phyloP scores from a whole-genome alignment of 2,113 vertebrate species.

The human region DNA sequence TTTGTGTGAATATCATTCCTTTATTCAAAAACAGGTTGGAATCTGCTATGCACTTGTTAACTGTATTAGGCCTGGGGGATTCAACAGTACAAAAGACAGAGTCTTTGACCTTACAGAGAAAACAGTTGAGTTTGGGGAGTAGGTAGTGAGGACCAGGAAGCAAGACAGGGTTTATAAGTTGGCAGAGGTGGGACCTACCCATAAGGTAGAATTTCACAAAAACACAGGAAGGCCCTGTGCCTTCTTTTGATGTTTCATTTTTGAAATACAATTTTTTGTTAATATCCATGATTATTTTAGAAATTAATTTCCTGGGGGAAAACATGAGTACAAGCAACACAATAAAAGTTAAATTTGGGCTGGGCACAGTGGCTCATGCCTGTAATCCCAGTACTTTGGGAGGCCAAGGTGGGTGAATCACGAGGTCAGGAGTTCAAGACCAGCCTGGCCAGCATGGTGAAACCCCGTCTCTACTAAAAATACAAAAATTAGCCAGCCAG shows the following conservation, averaged over 20 bases:
- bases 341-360: background rate
- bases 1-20: background rate
- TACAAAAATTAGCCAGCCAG: too few relatives aligned
- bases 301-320: slow-evolving; percentile 12
- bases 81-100: background rate
- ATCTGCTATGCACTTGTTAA: background rate
- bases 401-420: too few relatives aligned
- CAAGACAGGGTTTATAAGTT: background rate
- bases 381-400: too few relatives aligned
- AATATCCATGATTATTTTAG: background rate
- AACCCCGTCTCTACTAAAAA: too few relatives aligned
- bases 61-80: background rate
- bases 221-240: background rate
- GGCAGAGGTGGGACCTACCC: background rate
- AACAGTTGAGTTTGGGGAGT: background rate
- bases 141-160: background rate
- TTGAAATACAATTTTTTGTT: background rate
- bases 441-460: too few relatives aligned
- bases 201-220: background rate
- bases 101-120: background rate
- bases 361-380: too few relatives aligned
- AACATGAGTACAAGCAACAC: background rate
- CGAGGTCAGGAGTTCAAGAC: too few relatives aligned
- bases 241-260: background rate
- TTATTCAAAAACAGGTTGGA: slow-evolving; percentile 12